Evolutionary conservation across 2,888 invertebrate genomes (phyloP), one percentile per base, ranked within the genome.

Genomic region (Neuroscelio doddi): DNA sequence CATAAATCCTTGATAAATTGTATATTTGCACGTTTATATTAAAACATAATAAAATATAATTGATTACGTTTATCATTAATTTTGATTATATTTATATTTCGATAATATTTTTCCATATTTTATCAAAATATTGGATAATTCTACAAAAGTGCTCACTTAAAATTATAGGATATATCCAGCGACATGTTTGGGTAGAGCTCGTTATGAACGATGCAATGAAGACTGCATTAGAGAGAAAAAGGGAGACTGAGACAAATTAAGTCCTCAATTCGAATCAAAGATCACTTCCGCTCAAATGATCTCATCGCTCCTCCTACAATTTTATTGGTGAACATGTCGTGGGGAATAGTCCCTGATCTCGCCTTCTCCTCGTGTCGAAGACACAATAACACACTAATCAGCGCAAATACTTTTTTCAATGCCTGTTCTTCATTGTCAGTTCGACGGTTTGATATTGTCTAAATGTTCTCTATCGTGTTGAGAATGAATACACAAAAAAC

Each of bases 201-300:
- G 12, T 34, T 34, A 47, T 47, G 38, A 26, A 15, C 26, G 14
- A 15, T n/a, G 38, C 36, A 8, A 12, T 14, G 16, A 27, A 47
- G 36, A 32, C 15, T 46, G 45, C 58, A 15, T 47, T 21, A 16
- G 30, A 8, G 49, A 51, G 66, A 63, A 53, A 56, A 65, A 45
- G 47, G 56, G 53, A 55, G 71, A 64, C 59, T 59, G 67, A 71
- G 69, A 71, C 66, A 73, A 81, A 82, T 82, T 80, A 81, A 80
- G 78, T 79, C 76, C 77, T 81, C 78, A 77, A 78, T 77, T 80
- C 73, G 75, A 79, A 79, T 79, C 78, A 78, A 78, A 82, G 79
- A 79, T 81, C 79, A 73, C 76, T 82, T 82, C 81, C 82, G 81
- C 73, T 64, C 74, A 62, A 76, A 78, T 82, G 81, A 82, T 80